Evolutionary conservation across 2,797 vertebrate species (phyloP).

Genomic region (Petrocephalus schoutedeni): DNA sequence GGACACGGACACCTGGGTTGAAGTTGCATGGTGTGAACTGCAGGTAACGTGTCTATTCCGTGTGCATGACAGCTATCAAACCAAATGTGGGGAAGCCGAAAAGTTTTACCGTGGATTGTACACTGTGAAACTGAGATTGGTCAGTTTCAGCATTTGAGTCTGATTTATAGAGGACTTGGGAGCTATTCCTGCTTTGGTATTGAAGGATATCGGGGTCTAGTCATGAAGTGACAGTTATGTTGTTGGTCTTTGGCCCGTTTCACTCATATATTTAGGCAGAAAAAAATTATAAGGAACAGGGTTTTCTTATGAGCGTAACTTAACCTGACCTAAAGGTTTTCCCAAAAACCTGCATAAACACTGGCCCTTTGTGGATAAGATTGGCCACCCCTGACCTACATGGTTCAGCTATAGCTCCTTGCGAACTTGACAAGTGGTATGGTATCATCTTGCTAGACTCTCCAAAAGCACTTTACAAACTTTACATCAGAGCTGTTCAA

Average conservation of each 20-base stretch:
- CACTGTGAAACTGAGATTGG: not conserved
- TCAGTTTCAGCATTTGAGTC: not conserved
- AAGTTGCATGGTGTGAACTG: constrained; percentile 97
- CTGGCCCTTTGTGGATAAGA: no score
- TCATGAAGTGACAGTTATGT: not conserved
- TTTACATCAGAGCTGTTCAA: not conserved
- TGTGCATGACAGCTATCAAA: not conserved
- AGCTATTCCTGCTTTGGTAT: not conserved
- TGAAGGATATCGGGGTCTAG: not conserved
- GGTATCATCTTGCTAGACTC: not conserved
- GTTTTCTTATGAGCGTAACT: not conserved
- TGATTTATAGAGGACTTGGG: not conserved
- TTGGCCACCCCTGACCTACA: not conserved
- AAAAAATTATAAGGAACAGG: not conserved
- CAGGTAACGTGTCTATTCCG: constrained; percentile 68
- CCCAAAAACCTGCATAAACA: no score
- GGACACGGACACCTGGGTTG: constrained; percentile 96
- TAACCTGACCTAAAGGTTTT: not conserved
- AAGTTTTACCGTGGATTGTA: not conserved
- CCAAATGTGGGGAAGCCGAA: not conserved
- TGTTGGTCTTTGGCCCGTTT: not conserved
- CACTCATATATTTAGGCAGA: not conserved
- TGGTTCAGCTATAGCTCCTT: not conserved
- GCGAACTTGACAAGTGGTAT: not conserved
- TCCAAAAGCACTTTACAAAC: not conserved